Evolutionary conservation across 1,140 invertebrate genomes (phyloP).

Genomic region (Chironomus tepperi): DNA sequence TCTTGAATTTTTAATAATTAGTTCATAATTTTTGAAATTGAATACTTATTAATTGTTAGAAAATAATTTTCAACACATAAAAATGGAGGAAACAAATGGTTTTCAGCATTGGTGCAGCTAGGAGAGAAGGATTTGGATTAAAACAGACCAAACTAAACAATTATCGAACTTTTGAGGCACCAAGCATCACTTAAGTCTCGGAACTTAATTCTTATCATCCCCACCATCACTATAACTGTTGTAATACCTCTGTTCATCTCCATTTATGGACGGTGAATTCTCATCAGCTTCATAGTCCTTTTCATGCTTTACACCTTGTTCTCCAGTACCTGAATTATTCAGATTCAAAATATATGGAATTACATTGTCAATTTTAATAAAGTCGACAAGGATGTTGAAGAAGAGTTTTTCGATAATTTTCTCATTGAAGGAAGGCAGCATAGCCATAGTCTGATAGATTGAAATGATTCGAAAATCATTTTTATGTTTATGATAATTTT

Average conservation of each 20-base stretch:
- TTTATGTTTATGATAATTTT: background rate
- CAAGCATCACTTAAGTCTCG: too few relatives aligned
- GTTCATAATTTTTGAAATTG: too few relatives aligned
- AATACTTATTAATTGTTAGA: too few relatives aligned
- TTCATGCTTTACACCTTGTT: background rate
- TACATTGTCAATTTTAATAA: conserved; percentile 3
- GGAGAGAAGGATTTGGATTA: too few relatives aligned
- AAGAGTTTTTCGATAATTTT: conserved; percentile 15
- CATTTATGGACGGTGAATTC: background rate
- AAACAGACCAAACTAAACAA: too few relatives aligned
- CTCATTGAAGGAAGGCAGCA: background rate
- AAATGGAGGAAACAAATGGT: too few relatives aligned
- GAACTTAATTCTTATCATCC: background rate
- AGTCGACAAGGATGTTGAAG: background rate
- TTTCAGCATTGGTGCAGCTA: too few relatives aligned
- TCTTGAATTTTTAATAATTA: too few relatives aligned
- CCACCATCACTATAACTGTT: background rate
- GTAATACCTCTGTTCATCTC: conserved; percentile 11
- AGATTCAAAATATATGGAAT: conserved; percentile 11
- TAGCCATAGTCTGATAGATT: background rate
- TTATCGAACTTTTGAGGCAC: too few relatives aligned
- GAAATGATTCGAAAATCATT: background rate
- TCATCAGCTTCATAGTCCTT: background rate
- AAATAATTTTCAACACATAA: too few relatives aligned
- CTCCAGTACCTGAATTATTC: background rate